Conservation (phyloP, 2,113 vertebrate species). For the Montifringilla adamsi region DNA sequence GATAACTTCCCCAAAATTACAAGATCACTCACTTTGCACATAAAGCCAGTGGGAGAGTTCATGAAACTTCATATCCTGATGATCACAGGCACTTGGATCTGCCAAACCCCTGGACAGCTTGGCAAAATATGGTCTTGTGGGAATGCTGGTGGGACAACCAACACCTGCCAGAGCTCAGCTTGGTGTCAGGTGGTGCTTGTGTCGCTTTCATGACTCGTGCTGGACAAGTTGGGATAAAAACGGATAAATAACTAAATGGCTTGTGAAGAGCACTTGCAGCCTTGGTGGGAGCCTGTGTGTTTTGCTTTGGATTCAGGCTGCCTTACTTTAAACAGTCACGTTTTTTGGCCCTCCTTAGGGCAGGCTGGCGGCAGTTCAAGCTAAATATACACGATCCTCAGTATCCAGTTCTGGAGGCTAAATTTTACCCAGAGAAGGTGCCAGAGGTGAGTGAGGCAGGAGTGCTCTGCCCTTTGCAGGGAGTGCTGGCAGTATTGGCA, state of each 20-base stretch:
- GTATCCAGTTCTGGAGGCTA: neutral
- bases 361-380: neutral
- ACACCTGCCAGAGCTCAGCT: neutral
- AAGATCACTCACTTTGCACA: neutral
- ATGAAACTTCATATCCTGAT: neutral
- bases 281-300: neutral
- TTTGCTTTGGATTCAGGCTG: neutral
- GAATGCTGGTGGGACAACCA: neutral
- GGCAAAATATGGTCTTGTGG: neutral
- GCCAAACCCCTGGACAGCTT: neutral
- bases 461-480: neutral
- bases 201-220: accelerated
- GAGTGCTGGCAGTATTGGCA: neutral
- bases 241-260: neutral
- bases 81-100: neutral
- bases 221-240: neutral
- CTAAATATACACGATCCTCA: neutral
- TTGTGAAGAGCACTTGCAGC: neutral
- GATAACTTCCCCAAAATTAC: neutral
- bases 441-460: neutral
- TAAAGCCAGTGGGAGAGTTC: neutral
- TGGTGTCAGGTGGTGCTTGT: neutral
- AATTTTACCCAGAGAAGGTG: neutral
- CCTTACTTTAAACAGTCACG: neutral
- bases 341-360: neutral